A percentile compares a stretch with the other conserved stretches of the same genome.
Conservation (phyloP, 2,888 invertebrate species). For the Troides oblongomaculatus region DNA sequence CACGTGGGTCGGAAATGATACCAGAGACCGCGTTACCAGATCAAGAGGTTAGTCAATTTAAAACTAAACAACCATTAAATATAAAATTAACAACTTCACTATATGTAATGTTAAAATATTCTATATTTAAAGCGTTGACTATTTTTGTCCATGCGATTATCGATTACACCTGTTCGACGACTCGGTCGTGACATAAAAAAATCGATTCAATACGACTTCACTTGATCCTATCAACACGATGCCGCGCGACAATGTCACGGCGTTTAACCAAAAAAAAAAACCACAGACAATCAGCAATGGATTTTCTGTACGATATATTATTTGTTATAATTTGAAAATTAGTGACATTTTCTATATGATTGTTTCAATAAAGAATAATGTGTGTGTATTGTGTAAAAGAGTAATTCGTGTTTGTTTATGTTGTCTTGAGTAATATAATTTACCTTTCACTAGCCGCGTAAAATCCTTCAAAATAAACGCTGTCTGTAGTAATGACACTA, state of each 20-base stretch:
- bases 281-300: slow-evolving; percentile 12
- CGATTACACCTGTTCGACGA: slow-evolving; percentile 27
- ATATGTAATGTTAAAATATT: no score
- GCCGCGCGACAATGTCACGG: slow-evolving; percentile 12
- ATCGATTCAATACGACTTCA: slow-evolving; percentile 23
- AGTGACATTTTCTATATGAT: no score
- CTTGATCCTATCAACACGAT: slow-evolving; percentile 21
- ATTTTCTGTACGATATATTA: background rate
- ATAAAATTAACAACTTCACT: no score
- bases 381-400: no score
- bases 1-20: no score
- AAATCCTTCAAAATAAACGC: slow-evolving; percentile 2
- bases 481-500: background rate
- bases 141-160: background rate
- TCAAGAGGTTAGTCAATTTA: no score
- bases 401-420: background rate
- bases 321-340: no score
- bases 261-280: background rate
- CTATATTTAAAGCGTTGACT: no score
- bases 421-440: slow-evolving; percentile 13
- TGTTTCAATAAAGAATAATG: no score
- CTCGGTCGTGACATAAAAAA: slow-evolving; percentile 24
- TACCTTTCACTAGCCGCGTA: slow-evolving; percentile 15
- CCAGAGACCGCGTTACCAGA: no score
- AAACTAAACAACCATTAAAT: no score